phyloP scores from a whole-genome alignment of 2,888 invertebrate genomes.

The Calameuta idolon region DNA sequence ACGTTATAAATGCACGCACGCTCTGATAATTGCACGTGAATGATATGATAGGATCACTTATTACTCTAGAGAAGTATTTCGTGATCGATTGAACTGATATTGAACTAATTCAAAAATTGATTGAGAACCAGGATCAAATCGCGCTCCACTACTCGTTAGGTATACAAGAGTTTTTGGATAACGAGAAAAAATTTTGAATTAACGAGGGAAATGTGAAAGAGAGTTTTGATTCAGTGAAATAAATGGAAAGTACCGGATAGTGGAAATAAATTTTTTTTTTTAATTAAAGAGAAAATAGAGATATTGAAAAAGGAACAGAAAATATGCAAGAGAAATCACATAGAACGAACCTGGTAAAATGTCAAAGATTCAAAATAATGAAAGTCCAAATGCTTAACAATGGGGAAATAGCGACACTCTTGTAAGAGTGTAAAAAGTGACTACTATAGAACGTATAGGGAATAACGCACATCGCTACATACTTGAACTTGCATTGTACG shows the following conservation, averaged over 20 bases:
- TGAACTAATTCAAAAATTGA: not conserved
- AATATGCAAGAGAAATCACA: not conserved
- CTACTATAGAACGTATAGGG: not conserved
- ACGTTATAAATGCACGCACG: not conserved
- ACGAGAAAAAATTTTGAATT: not conserved
- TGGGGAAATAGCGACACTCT: not conserved
- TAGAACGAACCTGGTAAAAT: not conserved
- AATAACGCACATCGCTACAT: not conserved
- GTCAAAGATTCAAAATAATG: not conserved
- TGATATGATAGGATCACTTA: not conserved
- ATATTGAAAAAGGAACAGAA: not conserved
- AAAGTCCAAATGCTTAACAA: no score
- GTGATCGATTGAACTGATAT: not conserved
- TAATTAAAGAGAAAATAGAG: not conserved
- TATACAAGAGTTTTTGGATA: not conserved
- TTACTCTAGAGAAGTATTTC: not conserved
- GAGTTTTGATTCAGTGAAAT: not conserved
- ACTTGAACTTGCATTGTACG: not conserved
- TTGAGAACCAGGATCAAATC: not conserved
- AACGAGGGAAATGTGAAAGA: not conserved
- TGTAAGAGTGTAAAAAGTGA: not conserved
- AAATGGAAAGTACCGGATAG: not conserved
- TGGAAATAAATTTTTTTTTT: not conserved
- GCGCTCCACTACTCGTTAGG: not conserved
- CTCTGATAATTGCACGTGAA: not conserved